These are phyloP conservation scores for mouse (Mus musculus) DNA, from an alignment of 2,113 vertebrate species.

Conservation along the genomic window DNA sequence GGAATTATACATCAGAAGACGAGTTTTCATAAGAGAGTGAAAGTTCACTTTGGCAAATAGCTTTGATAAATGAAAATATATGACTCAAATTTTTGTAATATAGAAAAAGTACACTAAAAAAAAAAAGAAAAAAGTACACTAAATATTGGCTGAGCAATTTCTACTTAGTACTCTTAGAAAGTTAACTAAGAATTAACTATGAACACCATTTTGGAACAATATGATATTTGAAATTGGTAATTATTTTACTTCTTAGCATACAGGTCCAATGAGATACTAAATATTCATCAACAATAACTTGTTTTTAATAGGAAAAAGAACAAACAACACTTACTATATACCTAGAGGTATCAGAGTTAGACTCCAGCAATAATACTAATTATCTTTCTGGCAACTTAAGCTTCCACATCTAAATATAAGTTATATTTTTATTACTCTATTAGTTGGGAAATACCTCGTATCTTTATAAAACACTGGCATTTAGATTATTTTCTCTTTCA, in stretches of 20 bases:
- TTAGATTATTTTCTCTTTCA: constrained; percentile 13
- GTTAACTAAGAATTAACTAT: background rate
- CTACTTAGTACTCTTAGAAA: background rate
- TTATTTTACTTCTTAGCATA: background rate
- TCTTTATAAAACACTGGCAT: background rate
- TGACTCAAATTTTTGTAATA: background rate
- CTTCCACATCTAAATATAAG: background rate
- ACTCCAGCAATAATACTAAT: background rate
- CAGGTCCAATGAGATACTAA: background rate
- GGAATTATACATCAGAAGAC: background rate
- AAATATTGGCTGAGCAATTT: background rate
- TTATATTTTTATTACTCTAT: background rate
- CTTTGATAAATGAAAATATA: constrained; percentile 21
- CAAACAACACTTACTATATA: background rate
- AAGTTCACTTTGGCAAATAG: background rate
- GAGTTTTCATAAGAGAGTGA: background rate
- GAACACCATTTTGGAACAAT: background rate
- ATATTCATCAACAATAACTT: background rate
- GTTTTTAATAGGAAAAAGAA: background rate
- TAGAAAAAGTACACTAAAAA: background rate
- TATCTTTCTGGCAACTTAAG: background rate
- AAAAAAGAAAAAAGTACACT: background rate
- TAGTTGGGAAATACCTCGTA: background rate
- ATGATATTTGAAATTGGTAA: background rate
- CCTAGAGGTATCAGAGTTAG: background rate